Evolutionary conservation across 2,888 invertebrate species (phyloP), one percentile per base, ranked within the genome.

Genomic region (Leptinotarsa haldemani): DNA sequence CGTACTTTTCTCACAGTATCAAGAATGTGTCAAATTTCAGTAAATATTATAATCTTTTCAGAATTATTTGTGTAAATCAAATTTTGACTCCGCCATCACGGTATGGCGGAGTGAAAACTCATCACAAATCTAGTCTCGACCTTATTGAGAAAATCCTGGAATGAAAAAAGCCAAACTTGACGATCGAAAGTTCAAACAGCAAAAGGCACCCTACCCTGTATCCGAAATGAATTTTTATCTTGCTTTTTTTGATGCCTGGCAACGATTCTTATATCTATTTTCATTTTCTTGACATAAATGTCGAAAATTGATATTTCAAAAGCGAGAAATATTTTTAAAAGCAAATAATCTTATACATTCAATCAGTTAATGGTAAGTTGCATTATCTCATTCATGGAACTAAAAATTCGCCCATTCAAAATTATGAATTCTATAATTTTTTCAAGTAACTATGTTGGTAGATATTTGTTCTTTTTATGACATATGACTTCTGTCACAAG

Each of bases 401-500:
- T 56, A 3, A 13, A 56, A 56, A 56, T 20, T 20, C 1, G 4
- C 4, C 12, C n/a, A 13, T 20, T 20, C 5, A 1, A 12, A 56
- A 20, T 18, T n/a, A 20, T 13, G 12, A n/a, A 1, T 56, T 18
- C 18, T 20, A 13, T 30, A 30, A 5, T 20, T 20, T 61, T 61
- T 61, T 40, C 9, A 61, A 30, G 15, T 61, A 5, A 30, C 30
- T n/a, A 61, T n/a, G 61, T 61, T 61, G 61, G 61, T n/a, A 30
- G 40, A 40, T 15, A 58, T 4, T 61, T 50, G 50, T 50, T 50
- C 50, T 1, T 16, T 40, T 40, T 15, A n/a, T 50, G 50, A 50
- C 50, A 50, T 7, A 50, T 56, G 16, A 22, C 56, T 15, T 22
- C 15, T 22, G 56, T 16, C 50, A 50, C n/a, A 53, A 18, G 30